A percentile compares a stretch with the other conserved stretches of the same genome.
phyloP scores from a whole-genome alignment of 1,140 invertebrate species.

The Tetraneura akinire region DNA sequence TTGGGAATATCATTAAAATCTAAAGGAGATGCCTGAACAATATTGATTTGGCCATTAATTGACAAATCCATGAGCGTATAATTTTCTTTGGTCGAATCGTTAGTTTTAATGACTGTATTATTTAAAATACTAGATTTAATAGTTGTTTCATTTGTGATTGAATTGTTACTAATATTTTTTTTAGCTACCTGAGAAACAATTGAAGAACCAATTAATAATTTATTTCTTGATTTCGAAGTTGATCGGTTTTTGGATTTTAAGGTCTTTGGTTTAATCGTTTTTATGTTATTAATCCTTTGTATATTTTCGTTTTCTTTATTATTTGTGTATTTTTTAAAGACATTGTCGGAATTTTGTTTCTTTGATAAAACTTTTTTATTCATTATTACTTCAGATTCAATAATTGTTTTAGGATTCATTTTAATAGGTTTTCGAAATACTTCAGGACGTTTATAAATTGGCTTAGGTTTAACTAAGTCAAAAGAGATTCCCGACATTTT shows the following conservation, averaged over 20 bases:
- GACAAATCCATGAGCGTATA: conserved; percentile 21
- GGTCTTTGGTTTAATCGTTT: background rate
- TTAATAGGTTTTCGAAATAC: background rate
- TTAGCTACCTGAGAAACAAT: background rate
- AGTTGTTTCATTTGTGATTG: no score
- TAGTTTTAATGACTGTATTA: background rate
- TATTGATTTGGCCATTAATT: background rate
- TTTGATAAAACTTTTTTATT: background rate
- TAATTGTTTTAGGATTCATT: background rate
- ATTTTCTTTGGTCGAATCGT: background rate
- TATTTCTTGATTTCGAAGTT: background rate
- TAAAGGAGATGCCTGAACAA: background rate
- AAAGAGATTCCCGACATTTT: background rate
- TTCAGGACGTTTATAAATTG: conserved; percentile 7
- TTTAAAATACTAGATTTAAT: no score
- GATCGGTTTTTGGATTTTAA: background rate
- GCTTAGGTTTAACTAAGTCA: background rate
- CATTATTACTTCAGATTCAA: background rate
- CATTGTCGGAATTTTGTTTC: background rate
- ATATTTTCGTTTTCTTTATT: background rate
- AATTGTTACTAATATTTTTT: background rate
- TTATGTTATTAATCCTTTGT: background rate
- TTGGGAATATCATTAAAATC: background rate
- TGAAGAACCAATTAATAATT: no score
- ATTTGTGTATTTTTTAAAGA: background rate